Evolutionary conservation across 2,888 invertebrate species (phyloP).

Genomic region (Lycocerus yunnanus): DNA sequence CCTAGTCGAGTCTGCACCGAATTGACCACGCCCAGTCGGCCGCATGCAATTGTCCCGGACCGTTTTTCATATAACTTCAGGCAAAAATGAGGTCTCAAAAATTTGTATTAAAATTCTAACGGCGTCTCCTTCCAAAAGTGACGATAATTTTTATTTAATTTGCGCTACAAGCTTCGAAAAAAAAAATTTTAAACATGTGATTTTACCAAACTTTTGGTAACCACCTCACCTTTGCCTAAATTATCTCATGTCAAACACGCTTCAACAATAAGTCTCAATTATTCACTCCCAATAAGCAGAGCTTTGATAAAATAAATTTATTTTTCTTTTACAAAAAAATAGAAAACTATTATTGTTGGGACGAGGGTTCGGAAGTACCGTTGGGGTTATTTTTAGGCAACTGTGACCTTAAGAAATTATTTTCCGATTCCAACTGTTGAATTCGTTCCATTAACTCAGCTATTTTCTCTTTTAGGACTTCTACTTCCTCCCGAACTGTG

Average conservation of each 20-base stretch:
- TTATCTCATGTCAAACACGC: background rate
- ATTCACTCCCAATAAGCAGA: background rate
- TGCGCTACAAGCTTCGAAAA: background rate
- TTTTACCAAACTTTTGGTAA: background rate
- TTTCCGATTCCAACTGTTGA: slow-evolving; percentile 71
- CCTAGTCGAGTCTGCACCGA: background rate
- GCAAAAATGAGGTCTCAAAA: background rate
- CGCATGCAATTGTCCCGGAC: background rate
- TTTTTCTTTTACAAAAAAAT: slow-evolving; percentile 1
- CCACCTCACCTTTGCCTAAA: background rate
- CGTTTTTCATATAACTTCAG: background rate
- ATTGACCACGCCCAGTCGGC: background rate
- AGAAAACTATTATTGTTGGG: slow-evolving; percentile 21
- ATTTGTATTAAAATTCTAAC: background rate
- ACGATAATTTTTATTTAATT: background rate
- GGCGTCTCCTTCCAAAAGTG: no score
- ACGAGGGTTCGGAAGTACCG: slow-evolving; percentile 21
- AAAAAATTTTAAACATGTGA: background rate
- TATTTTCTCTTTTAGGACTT: slow-evolving; percentile 75
- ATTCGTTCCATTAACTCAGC: slow-evolving; percentile 73
- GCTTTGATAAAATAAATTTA: background rate
- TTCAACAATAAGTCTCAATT: background rate
- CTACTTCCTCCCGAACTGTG: slow-evolving; percentile 78
- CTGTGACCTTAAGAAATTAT: slow-evolving; percentile 63
- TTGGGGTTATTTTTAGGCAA: slow-evolving; percentile 43